Evolutionary conservation across 1,140 invertebrate species (phyloP), one percentile per base, ranked within the genome.

Genomic region (Trichogramma pretiosum): DNA sequence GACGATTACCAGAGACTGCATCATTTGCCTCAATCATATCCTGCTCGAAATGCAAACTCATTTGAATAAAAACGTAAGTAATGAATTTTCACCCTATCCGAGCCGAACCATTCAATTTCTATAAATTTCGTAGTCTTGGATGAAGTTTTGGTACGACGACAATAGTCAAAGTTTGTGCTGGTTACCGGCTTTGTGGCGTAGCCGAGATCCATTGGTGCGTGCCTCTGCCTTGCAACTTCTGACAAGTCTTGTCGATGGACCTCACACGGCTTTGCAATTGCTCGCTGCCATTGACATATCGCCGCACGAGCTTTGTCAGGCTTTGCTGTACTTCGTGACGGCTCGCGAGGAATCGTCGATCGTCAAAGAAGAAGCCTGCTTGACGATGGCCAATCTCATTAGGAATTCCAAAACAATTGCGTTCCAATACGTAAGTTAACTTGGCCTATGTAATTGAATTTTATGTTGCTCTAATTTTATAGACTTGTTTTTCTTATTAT

Each of bases 1-100:
- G 9, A 75, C 70, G 7, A 76, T 77, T 37, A 77, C 74, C 0
- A 66, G 73, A 53, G 68, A 74, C 52, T 68, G 70, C 3, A 60
- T 77, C 16, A 62, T 77, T 21, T 70, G 74, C 22, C 59, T 79
- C n/a, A 77, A 77, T 60, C 74, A 78, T 55, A 50, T 77, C 2
- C 43, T 77, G 3, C 61, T 65, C 45, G 70, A 75, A 57, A 68
- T 77, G 68, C 70, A 74, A 50, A 55, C 47, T n/a, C 56, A 63
- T 59, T 58, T 65, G n/a, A 60, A 60, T 49, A 65, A 68, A 48
- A 71, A 64, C 43, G 70, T 73, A 46, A 58, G 56, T 48, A 30
- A 17, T 46, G 19, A 36, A 32, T 44, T 19, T 10, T 46, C 11
- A 45, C 26, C n/a, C 4, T 45, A 14, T 10, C 9, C 30, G 23